phyloP scores from a whole-genome alignment of 2,888 invertebrate genomes.

The Vesta saturnalis region DNA sequence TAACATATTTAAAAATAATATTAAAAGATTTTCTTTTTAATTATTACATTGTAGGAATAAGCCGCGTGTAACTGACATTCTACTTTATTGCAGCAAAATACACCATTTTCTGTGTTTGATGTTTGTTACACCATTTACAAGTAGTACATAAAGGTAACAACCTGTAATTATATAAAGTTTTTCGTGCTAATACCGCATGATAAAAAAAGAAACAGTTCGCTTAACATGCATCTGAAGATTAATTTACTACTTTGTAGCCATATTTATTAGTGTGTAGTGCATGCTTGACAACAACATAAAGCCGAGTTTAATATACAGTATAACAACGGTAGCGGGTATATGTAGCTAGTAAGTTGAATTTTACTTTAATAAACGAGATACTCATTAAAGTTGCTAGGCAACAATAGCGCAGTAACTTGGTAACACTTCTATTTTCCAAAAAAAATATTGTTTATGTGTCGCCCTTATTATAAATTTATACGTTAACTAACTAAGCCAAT shows the following conservation, averaged over 20 bases:
- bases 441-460: too few species aligned
- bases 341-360: slow-evolving; percentile 25
- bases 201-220: slow-evolving; percentile 32
- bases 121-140: neutral
- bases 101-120: neutral
- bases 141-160: slow-evolving; percentile 5
- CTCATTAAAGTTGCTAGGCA: slow-evolving; percentile 15
- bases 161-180: slow-evolving; percentile 7
- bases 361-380: slow-evolving; percentile 21
- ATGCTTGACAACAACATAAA: slow-evolving; percentile 28
- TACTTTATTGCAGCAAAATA: neutral
- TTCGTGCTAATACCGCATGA: slow-evolving; percentile 15
- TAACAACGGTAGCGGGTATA: slow-evolving; percentile 12
- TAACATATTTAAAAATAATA: too few species aligned
- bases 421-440: too few species aligned
- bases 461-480: too few species aligned
- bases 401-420: neutral
- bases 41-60: neutral
- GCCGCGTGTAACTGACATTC: neutral
- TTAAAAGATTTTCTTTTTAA: neutral
- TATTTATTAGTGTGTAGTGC: slow-evolving; percentile 26
- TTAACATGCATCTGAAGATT: slow-evolving; percentile 50
- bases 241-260: slow-evolving; percentile 27
- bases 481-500: neutral
- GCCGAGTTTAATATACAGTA: slow-evolving; percentile 27